phyloP scores from a whole-genome alignment of 64 coral and sea anemone species.

The Stichodactyla helianthus region DNA sequence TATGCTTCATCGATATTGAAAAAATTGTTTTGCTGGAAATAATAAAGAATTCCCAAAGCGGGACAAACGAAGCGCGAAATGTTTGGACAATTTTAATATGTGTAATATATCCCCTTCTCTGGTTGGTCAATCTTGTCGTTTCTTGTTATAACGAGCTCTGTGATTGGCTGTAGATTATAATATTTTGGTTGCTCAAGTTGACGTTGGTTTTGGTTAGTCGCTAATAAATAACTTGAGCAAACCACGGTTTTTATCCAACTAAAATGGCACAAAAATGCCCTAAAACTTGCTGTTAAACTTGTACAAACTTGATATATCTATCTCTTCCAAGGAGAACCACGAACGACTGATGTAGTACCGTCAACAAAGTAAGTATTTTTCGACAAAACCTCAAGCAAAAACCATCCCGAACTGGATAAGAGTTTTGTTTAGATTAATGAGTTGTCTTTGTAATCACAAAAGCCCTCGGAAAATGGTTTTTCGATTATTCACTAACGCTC shows the following conservation, averaged over 20 bases:
- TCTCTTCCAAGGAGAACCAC: neutral
- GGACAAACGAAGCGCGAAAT: neutral
- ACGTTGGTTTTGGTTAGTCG: slow-evolving; percentile 26
- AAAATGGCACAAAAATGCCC: slow-evolving; percentile 1
- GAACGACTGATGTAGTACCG: neutral
- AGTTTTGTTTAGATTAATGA: slow-evolving; percentile 9
- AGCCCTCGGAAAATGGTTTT: neutral
- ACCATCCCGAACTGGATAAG: neutral
- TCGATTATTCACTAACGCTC: neutral
- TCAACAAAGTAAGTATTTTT: slow-evolving; percentile 8
- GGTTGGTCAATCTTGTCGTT: slow-evolving; percentile 4
- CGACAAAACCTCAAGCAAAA: neutral
- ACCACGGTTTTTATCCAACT: neutral
- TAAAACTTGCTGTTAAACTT: slow-evolving; percentile 7
- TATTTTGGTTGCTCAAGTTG: slow-evolving; percentile 33
- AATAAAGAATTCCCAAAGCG: slow-evolving; percentile 3
- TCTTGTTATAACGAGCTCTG: neutral
- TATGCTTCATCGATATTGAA: neutral
- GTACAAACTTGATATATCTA: neutral
- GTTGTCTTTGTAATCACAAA: neutral
- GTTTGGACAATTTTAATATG: slow-evolving; percentile 6
- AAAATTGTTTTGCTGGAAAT: neutral
- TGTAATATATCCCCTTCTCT: neutral
- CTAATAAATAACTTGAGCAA: slow-evolving; percentile 23
- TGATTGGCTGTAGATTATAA: slow-evolving; percentile 25